phyloP scores from a whole-genome alignment of 2,888 invertebrate genomes.

The Oligia latruncula region DNA sequence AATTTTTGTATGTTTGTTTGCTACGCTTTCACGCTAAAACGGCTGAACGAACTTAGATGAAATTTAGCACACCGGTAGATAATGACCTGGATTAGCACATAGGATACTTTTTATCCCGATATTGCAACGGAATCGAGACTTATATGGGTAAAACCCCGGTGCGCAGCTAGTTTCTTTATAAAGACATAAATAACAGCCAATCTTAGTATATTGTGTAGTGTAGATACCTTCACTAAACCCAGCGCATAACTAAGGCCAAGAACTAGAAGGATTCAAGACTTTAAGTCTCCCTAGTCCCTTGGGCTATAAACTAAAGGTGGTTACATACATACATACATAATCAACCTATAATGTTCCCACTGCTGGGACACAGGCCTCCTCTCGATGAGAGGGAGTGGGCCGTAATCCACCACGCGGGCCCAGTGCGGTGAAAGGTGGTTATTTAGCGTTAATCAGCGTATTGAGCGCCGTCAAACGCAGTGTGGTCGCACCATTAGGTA shows the following conservation, averaged over 20 bases:
- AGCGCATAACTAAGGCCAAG: background rate
- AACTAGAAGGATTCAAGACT: background rate
- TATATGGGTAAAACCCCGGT: background rate
- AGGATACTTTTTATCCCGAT: background rate
- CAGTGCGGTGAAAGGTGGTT: constrained; percentile 6
- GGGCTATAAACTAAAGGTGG: constrained; percentile 5
- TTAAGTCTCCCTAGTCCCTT: constrained; percentile 5
- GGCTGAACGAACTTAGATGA: background rate
- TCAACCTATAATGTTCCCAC: no score
- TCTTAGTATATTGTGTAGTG: background rate
- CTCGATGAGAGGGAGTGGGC: no score
- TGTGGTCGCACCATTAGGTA: constrained; percentile 44
- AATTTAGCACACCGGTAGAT: background rate
- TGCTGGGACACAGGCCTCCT: no score
- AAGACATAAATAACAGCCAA: background rate
- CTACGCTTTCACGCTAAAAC: background rate
- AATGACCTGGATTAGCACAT: background rate
- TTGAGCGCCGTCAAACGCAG: constrained; percentile 40
- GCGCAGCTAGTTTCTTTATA: background rate
- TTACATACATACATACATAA: constrained; percentile 1
- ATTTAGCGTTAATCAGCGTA: constrained; percentile 36
- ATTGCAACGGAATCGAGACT: background rate
- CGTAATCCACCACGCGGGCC: no score
- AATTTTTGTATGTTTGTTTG: background rate
- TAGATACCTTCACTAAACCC: background rate